Evolutionary conservation across 2,888 invertebrate genomes (phyloP).

Genomic region (Oscheius sp.): DNA sequence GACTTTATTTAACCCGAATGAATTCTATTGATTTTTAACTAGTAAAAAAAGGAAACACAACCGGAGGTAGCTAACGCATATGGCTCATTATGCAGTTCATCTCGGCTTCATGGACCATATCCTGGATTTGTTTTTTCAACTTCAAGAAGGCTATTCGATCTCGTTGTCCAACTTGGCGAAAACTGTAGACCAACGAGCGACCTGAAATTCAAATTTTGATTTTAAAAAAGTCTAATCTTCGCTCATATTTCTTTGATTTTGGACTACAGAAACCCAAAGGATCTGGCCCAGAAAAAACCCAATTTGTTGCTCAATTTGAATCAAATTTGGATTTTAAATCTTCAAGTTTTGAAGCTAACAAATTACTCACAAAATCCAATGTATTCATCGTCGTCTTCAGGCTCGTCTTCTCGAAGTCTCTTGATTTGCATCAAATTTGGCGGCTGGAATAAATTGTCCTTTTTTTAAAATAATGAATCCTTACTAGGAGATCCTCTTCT

Average conservation of each 20-base stretch:
- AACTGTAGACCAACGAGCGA: conserved; percentile 34
- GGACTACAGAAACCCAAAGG: too few relatives aligned
- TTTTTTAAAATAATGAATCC: background rate
- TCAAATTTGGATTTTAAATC: background rate
- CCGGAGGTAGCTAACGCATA: background rate
- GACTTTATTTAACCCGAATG: background rate
- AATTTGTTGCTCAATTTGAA: background rate
- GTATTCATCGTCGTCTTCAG: conserved; percentile 41
- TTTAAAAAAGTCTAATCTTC: too few relatives aligned
- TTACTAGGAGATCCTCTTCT: conserved; percentile 19
- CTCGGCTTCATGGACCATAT: conserved; percentile 40
- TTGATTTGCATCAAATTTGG: conserved; percentile 24
- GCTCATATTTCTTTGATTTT: too few relatives aligned
- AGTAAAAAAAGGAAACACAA: background rate
- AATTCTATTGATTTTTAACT: background rate
- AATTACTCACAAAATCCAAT: conserved; percentile 40
- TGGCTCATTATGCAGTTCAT: conserved; percentile 24
- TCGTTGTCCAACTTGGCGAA: conserved; percentile 43
- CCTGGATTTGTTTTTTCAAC: conserved; percentile 40
- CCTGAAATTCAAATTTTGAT: conserved; percentile 4
- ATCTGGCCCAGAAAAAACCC: background rate
- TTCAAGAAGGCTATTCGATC: conserved; percentile 38
- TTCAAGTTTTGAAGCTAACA: background rate
- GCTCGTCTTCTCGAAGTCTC: conserved; percentile 19
- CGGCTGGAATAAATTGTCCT: background rate